These are phyloP conservation scores for Ifrita kowaldi DNA, from an alignment of 2,113 vertebrate genomes.

Conservation along the genomic window DNA sequence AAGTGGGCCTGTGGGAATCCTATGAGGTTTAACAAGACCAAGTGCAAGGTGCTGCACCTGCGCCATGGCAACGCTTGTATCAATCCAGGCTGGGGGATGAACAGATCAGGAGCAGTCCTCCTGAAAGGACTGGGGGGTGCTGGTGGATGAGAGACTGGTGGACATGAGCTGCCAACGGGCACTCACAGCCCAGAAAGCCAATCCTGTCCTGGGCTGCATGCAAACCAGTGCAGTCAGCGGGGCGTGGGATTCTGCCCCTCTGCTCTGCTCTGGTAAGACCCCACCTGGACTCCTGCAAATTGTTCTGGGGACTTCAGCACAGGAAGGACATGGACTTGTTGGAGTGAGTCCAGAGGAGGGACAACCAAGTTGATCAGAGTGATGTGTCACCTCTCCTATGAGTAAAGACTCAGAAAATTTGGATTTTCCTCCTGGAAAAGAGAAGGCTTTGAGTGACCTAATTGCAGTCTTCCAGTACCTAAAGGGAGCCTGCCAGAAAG, in stretches of 20 bases:
- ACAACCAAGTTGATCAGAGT: neutral
- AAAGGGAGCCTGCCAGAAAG: neutral
- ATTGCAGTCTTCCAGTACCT: neutral
- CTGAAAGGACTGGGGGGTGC: neutral
- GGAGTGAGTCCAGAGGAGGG: rapidly evolving
- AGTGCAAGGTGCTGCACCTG: neutral
- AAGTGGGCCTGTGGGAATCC: neutral
- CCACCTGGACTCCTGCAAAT: neutral
- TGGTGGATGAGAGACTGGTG: neutral
- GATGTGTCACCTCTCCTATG: neutral
- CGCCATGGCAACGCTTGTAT: rapidly evolving
- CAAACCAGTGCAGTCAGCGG: rapidly evolving
- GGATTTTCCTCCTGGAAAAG: neutral
- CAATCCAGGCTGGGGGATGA: neutral
- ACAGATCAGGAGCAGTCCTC: neutral
- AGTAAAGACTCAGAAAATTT: neutral
- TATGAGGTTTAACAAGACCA: neutral
- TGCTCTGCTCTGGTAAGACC: neutral
- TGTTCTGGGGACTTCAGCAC: neutral
- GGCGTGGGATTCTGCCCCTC: neutral
- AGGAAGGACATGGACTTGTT: neutral
- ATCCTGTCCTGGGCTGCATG: neutral
- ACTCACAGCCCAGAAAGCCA: neutral
- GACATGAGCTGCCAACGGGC: rapidly evolving
- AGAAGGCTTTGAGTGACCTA: neutral